A percentile compares a stretch with the other conserved stretches of the same genome.
These are phyloP conservation scores for Diceros bicornis DNA, from an alignment of 2,797 vertebrate species.

Conservation along the genomic window DNA sequence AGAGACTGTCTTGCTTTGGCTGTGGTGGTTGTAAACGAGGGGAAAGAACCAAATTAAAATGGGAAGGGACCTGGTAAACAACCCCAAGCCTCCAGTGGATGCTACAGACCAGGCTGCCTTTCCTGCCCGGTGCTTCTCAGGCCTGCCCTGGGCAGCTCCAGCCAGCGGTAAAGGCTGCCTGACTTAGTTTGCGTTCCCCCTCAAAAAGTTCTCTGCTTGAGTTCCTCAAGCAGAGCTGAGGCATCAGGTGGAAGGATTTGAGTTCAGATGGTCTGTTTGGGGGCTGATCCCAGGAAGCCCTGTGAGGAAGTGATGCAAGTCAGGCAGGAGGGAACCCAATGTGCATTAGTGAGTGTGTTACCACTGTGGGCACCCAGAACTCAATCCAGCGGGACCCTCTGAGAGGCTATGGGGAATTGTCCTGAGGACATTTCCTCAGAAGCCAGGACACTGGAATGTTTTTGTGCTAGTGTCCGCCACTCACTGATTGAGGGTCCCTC, in stretches of 20 bases:
- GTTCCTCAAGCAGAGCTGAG: too few relatives aligned
- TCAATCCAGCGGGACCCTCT: not conserved
- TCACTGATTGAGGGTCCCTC: not conserved
- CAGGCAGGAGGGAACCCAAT: not conserved
- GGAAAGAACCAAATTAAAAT: conserved; percentile 20
- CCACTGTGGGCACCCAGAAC: not conserved
- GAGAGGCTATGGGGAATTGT: not conserved
- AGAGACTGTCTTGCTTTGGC: not conserved
- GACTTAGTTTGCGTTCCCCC: not conserved
- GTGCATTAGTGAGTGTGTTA: not conserved
- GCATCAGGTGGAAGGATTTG: not conserved
- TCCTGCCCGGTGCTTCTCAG: not conserved
- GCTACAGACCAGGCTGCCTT: not conserved
- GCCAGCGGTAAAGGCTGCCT: not conserved
- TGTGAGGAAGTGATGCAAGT: not conserved
- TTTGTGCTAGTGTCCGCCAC: not conserved
- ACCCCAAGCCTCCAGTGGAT: not conserved
- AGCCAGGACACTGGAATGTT: not conserved
- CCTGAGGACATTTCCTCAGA: not conserved
- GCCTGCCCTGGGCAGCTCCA: not conserved
- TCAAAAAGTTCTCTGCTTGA: not conserved
- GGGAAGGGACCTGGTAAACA: not conserved
- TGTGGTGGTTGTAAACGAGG: not conserved
- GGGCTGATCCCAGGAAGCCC: not conserved
- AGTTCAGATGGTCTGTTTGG: not conserved